phyloP scores from a whole-genome alignment of 2,888 invertebrate genomes.

The Microplitis deprimator region DNA sequence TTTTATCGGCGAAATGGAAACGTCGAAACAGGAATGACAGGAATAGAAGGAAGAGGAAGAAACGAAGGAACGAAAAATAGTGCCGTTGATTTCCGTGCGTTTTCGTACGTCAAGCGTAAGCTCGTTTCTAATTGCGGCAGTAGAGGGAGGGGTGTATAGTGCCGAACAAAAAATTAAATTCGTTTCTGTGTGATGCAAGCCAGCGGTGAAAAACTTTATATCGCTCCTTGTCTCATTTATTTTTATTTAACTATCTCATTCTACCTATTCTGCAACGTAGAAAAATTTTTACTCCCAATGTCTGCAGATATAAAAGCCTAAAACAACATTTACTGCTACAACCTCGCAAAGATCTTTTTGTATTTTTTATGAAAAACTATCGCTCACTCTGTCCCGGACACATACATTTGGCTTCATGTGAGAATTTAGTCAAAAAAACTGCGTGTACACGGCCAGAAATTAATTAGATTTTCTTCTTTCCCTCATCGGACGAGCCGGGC shows the following conservation, averaged over 20 bases:
- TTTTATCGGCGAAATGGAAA: constrained; percentile 37
- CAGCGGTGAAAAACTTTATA: neutral
- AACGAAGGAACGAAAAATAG: constrained; percentile 38
- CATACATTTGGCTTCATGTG: neutral
- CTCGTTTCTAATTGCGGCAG: constrained; percentile 53
- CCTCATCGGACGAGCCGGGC: constrained; percentile 37
- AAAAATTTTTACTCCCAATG: constrained; percentile 44
- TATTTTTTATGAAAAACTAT: constrained; percentile 29
- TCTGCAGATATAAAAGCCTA: constrained; percentile 54
- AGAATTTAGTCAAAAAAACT: constrained; percentile 12
- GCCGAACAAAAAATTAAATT: constrained; percentile 50
- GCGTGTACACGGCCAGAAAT: constrained; percentile 42
- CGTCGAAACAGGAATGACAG: constrained; percentile 30
- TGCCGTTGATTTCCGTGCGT: constrained; percentile 51
- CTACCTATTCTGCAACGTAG: constrained; percentile 30
- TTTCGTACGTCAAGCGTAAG: constrained; percentile 51
- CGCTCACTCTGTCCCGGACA: constrained; percentile 26
- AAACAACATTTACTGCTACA: constrained; percentile 57
- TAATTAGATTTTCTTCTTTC: constrained; percentile 52
- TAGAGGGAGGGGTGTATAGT: constrained; percentile 44
- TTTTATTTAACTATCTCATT: constrained; percentile 35
- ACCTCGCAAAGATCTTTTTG: constrained; percentile 23
- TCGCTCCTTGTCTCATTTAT: constrained; percentile 15
- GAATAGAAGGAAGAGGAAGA: neutral
- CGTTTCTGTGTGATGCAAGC: constrained; percentile 34